Conservation (phyloP, 2,797 vertebrate species). For the Gobio occitaniae region DNA sequence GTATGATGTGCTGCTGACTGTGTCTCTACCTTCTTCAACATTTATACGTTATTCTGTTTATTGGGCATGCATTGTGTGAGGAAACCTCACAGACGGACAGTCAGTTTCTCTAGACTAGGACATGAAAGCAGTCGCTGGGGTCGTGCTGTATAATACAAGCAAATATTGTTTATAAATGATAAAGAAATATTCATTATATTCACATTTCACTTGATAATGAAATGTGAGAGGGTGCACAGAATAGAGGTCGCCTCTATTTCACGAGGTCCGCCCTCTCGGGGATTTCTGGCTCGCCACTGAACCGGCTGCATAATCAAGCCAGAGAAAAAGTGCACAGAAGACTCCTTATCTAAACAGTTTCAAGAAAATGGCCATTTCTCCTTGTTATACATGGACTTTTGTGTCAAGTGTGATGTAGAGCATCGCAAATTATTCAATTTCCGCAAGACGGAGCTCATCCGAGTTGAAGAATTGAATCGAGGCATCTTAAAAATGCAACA, state of each 20-base stretch:
- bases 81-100: neutral
- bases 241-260: neutral
- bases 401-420: neutral
- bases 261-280: neutral
- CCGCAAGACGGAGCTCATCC: neutral
- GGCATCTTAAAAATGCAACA: no score
- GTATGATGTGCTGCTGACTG: neutral
- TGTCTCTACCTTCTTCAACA: neutral
- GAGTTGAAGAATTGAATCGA: neutral
- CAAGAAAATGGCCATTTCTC: neutral
- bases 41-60: neutral
- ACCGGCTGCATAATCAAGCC: neutral
- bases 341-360: neutral
- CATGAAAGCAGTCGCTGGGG: neutral
- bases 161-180: neutral
- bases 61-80: neutral
- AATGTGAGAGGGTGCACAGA: neutral
- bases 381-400: neutral
- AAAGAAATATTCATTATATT: neutral
- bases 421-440: neutral
- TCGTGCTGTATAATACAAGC: neutral
- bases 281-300: constrained; percentile 3
- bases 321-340: neutral
- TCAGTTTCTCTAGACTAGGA: no score
- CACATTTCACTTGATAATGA: neutral